Evolutionary conservation across 2,888 invertebrate genomes (phyloP).

Genomic region (Deilephila porcellus): DNA sequence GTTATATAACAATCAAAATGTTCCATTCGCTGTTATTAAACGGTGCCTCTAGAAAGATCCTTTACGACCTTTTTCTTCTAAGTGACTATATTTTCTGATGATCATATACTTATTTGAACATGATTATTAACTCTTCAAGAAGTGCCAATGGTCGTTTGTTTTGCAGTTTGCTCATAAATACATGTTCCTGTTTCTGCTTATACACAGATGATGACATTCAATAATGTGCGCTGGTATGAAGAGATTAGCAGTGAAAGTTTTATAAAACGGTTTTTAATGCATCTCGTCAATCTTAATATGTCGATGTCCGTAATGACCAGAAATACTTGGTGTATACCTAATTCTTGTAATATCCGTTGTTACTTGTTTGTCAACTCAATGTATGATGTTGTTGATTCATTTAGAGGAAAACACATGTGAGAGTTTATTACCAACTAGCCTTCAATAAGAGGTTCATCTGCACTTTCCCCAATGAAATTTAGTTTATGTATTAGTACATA

Average conservation of each 20-base stretch:
- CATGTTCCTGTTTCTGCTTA: background rate
- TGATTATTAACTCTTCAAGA: background rate
- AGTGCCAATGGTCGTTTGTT: background rate
- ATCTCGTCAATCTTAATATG: background rate
- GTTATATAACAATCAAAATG: conserved; percentile 38
- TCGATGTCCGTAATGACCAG: background rate
- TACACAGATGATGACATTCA: conserved; percentile 1
- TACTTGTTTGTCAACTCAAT: background rate
- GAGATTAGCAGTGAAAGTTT: background rate
- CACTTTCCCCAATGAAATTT: too few species aligned
- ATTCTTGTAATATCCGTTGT: background rate
- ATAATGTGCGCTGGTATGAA: background rate
- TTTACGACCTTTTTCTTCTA: background rate
- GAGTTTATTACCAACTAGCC: too few species aligned
- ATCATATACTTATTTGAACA: background rate
- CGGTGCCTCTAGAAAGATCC: background rate
- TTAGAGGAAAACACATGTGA: too few species aligned
- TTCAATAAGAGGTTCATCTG: too few species aligned
- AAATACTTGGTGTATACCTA: background rate
- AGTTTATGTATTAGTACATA: too few species aligned
- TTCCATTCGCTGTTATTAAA: conserved; percentile 12
- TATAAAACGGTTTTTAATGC: background rate
- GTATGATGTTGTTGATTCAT: too few species aligned
- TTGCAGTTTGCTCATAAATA: background rate
- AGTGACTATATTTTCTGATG: background rate